These are phyloP conservation scores for Drusus annulatus DNA, from an alignment of 1,140 invertebrate species.

Conservation along the genomic window DNA sequence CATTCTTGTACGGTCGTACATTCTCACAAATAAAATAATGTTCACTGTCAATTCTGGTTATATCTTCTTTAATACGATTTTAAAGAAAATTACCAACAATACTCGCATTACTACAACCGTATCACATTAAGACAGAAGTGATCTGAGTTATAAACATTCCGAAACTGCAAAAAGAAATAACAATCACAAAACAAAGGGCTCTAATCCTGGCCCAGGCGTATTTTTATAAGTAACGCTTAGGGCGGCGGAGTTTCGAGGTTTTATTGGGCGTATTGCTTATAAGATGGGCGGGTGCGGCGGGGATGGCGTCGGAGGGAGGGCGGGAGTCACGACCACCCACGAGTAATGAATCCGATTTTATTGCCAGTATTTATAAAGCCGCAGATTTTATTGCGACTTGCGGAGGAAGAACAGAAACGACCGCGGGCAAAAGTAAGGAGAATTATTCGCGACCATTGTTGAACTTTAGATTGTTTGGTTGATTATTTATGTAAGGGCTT, in stretches of 20 bases:
- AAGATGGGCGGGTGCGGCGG: conserved; percentile 29
- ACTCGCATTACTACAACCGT: no score
- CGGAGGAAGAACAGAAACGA: background rate
- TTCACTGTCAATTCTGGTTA: no score
- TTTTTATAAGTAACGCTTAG: conserved; percentile 56
- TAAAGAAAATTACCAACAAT: no score
- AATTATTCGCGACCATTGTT: background rate
- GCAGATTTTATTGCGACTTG: conserved; percentile 56
- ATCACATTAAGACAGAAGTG: no score
- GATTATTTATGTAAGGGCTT: no score
- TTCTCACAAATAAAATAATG: no score
- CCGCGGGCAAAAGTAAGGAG: background rate
- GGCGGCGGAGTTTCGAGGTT: conserved; percentile 42
- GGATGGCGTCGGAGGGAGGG: background rate
- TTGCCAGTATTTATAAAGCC: conserved; percentile 56
- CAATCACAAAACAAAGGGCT: background rate
- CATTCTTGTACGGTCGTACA: no score
- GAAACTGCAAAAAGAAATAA: no score
- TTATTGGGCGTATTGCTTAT: conserved; percentile 57
- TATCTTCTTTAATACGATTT: no score
- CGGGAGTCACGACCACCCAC: conserved; percentile 27
- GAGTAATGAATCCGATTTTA: conserved; percentile 56
- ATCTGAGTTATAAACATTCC: no score
- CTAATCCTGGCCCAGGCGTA: conserved; percentile 17
- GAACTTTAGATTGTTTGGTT: no score